Evolutionary conservation across 2,888 invertebrate genomes (phyloP), one percentile per base, ranked within the genome.

Genomic region (Stenoptilia bipunctidactyla): DNA sequence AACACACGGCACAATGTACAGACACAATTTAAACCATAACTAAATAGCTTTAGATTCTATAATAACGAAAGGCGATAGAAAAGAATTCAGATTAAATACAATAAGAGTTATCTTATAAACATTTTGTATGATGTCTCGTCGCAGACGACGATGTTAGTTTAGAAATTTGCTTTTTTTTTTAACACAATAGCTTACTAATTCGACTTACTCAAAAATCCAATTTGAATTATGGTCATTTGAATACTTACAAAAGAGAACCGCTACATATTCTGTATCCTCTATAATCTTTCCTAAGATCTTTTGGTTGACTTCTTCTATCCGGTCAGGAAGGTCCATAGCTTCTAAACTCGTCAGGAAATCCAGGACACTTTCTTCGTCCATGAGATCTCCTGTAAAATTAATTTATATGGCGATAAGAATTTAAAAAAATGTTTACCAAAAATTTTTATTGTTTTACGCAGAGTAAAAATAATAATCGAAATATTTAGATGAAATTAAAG

Each of bases 241-340:
- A 57, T 84, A 94, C 96, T 94, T 88, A 96, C 96, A 96, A 86
- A 96, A 96, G 60, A 96, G 87, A 53, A 96, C 96, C 41, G 96
- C 96, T 52, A 96, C 94, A 68, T 92, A 96, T 56, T 94, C 92
- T 15, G 94, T 93, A 53, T 96, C 95, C 70, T 94, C 93, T 49
- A 96, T 93, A 61, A 96, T 93, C 82, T 95, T 96, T 44, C 89
- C 87, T 50, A 96, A 86, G 61, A 96, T 94, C 74, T 93, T 93
- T 47, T 94, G 88, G 70, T 96, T 96, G 40, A 96, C 96, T 86
- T 96, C 96, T 86, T 96, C 96, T 74, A 96, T 96, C 73, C 96
- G 89, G 82, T 96, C 96, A 37, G 96, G 96, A 61, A 94, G 85
- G 71, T 96, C 96, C 94, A 96, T 95, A 53, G 96, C 94, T 85